Percentiles rank a stretch among this genome's conserved stretches.
phyloP scores from a whole-genome alignment of 2,113 vertebrate species.

The Ascaphus truei region DNA sequence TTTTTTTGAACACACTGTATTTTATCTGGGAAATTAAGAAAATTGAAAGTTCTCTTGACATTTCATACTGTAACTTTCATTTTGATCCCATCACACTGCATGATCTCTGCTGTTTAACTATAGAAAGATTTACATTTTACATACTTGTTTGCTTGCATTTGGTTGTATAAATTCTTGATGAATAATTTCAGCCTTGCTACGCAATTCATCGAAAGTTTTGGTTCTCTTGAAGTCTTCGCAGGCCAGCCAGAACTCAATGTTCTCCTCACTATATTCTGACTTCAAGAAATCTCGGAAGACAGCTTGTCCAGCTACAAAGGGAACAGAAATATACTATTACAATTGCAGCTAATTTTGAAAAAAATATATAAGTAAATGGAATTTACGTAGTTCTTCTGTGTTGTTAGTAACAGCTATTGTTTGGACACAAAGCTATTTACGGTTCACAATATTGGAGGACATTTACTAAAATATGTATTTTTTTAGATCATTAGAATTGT shows the following conservation, averaged over 20 bases:
- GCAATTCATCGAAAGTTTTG: slow-evolving; percentile 56
- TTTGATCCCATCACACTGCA: no score
- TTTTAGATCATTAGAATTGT: no score
- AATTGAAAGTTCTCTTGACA: no score
- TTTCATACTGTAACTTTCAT: no score
- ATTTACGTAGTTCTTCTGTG: neutral
- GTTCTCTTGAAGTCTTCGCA: slow-evolving; percentile 83
- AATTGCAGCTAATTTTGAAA: neutral
- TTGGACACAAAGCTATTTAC: no score
- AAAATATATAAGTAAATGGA: neutral
- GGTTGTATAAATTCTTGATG: slow-evolving; percentile 77
- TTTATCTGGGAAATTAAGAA: no score
- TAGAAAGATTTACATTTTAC: no score
- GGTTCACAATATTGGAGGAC: no score
- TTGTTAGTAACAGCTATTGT: no score
- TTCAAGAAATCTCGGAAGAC: slow-evolving; percentile 78
- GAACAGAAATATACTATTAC: neutral
- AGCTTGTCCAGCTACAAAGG: slow-evolving; percentile 66
- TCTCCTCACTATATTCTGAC: slow-evolving; percentile 90
- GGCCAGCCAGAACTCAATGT: slow-evolving; percentile 89
- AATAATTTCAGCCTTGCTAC: slow-evolving; percentile 74
- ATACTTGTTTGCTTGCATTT: slow-evolving; percentile 80
- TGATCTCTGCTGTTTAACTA: no score
- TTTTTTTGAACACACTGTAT: no score
- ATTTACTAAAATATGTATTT: no score